A percentile compares a stretch with the other conserved stretches of the same genome.
Evolutionary conservation across 2,888 invertebrate genomes (phyloP).

Genomic region (Lepidonotus clava): DNA sequence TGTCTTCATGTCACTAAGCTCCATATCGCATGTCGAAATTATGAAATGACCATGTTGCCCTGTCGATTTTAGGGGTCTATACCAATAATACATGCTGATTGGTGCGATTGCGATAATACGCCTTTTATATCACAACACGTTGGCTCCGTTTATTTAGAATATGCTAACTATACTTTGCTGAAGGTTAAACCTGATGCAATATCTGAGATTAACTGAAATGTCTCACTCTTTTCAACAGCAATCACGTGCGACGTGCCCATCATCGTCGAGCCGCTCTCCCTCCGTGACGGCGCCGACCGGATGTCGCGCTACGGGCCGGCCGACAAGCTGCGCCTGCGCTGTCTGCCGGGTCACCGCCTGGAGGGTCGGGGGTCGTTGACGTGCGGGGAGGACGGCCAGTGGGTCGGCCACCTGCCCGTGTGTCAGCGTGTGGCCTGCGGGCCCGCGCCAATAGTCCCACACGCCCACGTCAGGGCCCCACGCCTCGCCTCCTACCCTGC

Average conservation of each 20-base stretch:
- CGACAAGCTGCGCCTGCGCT: constrained; percentile 64
- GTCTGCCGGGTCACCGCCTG: constrained; percentile 34
- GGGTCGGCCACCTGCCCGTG: constrained; percentile 71
- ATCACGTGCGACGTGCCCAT: constrained; percentile 42
- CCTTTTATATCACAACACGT: no score
- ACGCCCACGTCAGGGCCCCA: background rate
- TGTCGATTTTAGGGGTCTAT: no score
- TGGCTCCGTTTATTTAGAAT: no score
- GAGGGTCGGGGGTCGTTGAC: constrained; percentile 40
- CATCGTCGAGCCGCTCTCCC: background rate
- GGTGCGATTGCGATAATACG: no score
- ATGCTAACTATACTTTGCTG: no score
- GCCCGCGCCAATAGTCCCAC: constrained; percentile 69
- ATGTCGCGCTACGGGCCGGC: constrained; percentile 60
- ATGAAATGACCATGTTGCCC: no score
- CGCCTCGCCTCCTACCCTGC: constrained; percentile 65
- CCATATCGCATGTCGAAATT: no score
- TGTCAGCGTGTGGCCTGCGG: constrained; percentile 65
- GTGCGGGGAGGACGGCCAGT: constrained; percentile 56
- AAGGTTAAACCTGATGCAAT: no score
- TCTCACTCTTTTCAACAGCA: constrained; percentile 44
- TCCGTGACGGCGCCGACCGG: constrained; percentile 14
- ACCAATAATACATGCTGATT: no score
- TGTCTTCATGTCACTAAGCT: no score
- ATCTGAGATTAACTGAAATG: no score